Conservation (phyloP, 2,113 vertebrate species). For the Lophotis ruficrista region DNA sequence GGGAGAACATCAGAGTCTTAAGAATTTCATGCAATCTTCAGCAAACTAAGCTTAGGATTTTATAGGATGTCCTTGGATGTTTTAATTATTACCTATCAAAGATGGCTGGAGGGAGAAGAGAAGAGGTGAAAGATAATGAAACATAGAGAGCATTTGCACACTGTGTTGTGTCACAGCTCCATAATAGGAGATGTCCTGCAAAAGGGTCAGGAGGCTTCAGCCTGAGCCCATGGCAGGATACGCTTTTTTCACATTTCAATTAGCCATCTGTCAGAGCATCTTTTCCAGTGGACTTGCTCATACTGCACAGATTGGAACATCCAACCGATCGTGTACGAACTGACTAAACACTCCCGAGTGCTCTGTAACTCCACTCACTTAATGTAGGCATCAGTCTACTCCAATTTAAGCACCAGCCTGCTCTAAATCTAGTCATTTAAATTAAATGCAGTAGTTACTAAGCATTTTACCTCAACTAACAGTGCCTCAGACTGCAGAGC, state of each 20-base stretch:
- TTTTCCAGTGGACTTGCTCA: constrained; percentile 22
- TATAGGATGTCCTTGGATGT: neutral
- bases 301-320: neutral
- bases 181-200: neutral
- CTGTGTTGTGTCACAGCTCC: neutral
- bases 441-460: neutral
- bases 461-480: neutral
- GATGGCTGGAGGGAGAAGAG: neutral
- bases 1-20: neutral
- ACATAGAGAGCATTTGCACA: neutral
- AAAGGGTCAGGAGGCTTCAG: neutral
- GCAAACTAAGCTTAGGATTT: neutral
- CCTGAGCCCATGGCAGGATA: neutral
- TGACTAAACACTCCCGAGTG: neutral
- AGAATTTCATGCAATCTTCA: neutral
- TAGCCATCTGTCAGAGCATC: constrained; percentile 26
- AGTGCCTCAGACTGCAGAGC: neutral
- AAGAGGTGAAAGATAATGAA: neutral
- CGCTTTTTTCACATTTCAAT: neutral
- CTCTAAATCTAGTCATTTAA: neutral
- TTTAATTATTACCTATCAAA: neutral
- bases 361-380: neutral
- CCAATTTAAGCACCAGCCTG: neutral
- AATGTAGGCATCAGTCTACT: neutral
- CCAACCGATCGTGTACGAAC: neutral